phyloP scores from a whole-genome alignment of 2,888 invertebrate genomes.

The Phaedon cochleariae region DNA sequence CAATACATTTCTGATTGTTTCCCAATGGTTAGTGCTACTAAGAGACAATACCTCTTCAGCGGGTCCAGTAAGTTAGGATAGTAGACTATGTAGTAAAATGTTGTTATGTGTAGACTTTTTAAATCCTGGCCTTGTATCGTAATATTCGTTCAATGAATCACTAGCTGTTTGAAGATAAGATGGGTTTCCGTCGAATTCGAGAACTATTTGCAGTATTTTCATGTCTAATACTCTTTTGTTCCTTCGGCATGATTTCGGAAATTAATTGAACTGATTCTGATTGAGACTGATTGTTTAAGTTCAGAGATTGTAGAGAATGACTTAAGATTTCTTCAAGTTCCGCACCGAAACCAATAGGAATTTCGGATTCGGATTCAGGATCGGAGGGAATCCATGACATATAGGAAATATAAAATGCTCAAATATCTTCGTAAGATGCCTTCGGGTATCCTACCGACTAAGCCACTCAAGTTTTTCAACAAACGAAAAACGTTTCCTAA shows the following conservation, averaged over 20 bases:
- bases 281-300: neutral
- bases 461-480: too few relatives aligned
- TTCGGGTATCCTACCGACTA: too few relatives aligned
- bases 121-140: neutral
- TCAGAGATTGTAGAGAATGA: neutral
- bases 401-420: too few relatives aligned
- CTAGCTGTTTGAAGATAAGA: neutral
- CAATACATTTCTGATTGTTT: too few relatives aligned
- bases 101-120: neutral
- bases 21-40: too few relatives aligned
- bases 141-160: neutral
- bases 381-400: too few relatives aligned
- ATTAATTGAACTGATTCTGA: neutral
- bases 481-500: too few relatives aligned
- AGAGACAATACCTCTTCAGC: too few relatives aligned
- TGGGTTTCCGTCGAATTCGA: neutral
- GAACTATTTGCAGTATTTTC: neutral
- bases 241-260: neutral
- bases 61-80: too few relatives aligned
- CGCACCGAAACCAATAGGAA: neutral
- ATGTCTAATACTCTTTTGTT: neutral
- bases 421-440: too few relatives aligned
- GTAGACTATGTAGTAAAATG: too few relatives aligned
- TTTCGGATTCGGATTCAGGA: too few relatives aligned
- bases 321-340: constrained; percentile 8